These are phyloP conservation scores for Melanostoma mellinum DNA, from an alignment of 2,888 invertebrate genomes.

Conservation along the genomic window DNA sequence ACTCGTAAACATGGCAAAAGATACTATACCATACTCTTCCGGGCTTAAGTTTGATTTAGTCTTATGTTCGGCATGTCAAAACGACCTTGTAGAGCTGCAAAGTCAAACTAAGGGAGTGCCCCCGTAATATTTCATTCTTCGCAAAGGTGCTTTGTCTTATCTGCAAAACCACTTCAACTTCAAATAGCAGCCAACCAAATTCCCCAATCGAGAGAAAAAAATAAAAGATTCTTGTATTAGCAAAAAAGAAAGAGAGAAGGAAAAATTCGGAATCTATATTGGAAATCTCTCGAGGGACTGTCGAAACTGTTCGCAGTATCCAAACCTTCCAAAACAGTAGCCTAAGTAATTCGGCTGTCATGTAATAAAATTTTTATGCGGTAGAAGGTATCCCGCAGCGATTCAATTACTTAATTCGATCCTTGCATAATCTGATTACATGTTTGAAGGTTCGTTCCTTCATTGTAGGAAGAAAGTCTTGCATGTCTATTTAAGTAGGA, in stretches of 20 bases:
- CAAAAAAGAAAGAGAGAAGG: neutral
- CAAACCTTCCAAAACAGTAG: neutral
- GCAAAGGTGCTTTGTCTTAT: conserved; percentile 26
- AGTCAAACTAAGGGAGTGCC: conserved; percentile 25
- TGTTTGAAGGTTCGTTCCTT: neutral
- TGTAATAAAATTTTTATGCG: conserved; percentile 13
- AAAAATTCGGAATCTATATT: conserved; percentile 32
- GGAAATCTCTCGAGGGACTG: conserved; percentile 27
- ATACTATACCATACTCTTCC: conserved; percentile 10
- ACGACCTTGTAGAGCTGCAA: conserved; percentile 37
- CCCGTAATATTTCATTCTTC: neutral
- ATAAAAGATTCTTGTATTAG: too few relatives aligned
- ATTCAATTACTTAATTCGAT: conserved; percentile 38
- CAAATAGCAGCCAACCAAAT: conserved; percentile 28
- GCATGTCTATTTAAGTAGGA: neutral
- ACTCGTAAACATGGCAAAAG: conserved; percentile 7
- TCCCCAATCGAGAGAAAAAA: conserved; percentile 4
- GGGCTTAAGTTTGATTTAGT: conserved; percentile 4
- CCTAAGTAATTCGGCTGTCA: conserved; percentile 23
- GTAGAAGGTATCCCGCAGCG: conserved; percentile 37
- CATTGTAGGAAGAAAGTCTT: neutral
- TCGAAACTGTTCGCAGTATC: neutral
- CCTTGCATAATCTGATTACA: conserved; percentile 33
- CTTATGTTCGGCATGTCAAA: neutral
- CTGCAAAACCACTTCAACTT: conserved; percentile 34